These are phyloP conservation scores for Limnephilus marmoratus DNA, from an alignment of 2,888 invertebrate species.

Conservation along the genomic window DNA sequence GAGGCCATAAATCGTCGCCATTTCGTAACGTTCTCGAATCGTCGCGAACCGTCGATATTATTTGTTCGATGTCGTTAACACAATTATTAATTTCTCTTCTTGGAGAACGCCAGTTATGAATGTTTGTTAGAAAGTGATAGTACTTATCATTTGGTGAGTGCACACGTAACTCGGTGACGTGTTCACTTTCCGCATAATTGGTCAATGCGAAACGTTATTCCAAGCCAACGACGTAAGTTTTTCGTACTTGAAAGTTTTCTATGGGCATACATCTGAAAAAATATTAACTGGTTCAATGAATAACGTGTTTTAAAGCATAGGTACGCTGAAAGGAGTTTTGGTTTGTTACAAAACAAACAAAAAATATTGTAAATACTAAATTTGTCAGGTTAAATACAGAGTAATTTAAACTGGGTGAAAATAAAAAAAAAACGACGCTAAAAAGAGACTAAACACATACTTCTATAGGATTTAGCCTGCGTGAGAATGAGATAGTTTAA, in stretches of 20 bases:
- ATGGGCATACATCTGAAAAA: background rate
- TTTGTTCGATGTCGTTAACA: background rate
- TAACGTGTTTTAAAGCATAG: background rate
- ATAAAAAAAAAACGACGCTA: too few relatives aligned
- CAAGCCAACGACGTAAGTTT: background rate
- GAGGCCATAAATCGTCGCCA: background rate
- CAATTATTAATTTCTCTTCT: background rate
- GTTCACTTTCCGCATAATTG: background rate
- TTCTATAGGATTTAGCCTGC: too few relatives aligned
- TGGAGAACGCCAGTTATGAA: background rate
- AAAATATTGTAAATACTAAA: too few relatives aligned
- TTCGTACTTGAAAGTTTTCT: background rate
- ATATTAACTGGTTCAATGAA: background rate
- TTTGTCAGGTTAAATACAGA: too few relatives aligned
- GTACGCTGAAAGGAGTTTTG: background rate
- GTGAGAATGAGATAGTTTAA: too few relatives aligned
- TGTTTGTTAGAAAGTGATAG: background rate
- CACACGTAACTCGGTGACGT: background rate
- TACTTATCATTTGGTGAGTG: background rate
- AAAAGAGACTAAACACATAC: too few relatives aligned
- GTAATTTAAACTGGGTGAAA: too few relatives aligned
- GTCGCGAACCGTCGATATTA: background rate
- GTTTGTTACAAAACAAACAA: too few relatives aligned
- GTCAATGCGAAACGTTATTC: background rate
- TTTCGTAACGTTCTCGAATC: background rate